Conservation (phyloP, 2,113 vertebrate genomes). For the Gasterosteus aculeatus region DNA sequence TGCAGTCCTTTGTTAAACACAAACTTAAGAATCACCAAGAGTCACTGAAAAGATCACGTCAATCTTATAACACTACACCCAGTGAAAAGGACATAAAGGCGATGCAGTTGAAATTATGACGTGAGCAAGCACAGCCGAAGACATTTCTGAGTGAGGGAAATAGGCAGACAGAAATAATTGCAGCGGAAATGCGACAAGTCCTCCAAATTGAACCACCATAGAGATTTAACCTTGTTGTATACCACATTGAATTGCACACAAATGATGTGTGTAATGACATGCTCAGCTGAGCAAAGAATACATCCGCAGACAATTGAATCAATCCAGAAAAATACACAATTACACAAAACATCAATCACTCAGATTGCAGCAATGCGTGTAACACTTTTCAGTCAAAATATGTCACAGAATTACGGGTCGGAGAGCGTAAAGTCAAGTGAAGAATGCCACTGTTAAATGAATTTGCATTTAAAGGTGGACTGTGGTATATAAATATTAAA, state of each 20-base stretch:
- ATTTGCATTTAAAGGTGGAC: conserved; percentile 33
- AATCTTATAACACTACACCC: conserved; percentile 5
- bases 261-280: conserved; percentile 68
- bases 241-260: conserved; percentile 61
- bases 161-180: conserved; percentile 59
- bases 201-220: conserved; percentile 57
- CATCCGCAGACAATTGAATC: conserved; percentile 69
- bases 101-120: conserved; percentile 47
- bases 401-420: conserved; percentile 12
- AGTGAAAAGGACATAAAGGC: conserved; percentile 10
- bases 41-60: background rate
- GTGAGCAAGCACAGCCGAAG: conserved; percentile 40
- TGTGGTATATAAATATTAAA: conserved; percentile 48
- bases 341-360: conserved; percentile 50
- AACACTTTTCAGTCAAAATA: conserved; percentile 14
- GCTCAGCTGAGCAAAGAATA: conserved; percentile 66
- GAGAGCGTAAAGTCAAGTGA: conserved; percentile 23
- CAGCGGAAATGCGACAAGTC: conserved; percentile 47
- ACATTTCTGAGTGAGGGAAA: conserved; percentile 54
- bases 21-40: background rate
- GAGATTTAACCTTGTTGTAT: conserved; percentile 67
- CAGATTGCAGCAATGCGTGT: conserved; percentile 16
- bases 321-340: conserved; percentile 63
- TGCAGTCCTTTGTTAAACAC: background rate
- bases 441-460: conserved; percentile 23